phyloP scores from a whole-genome alignment of 35 echinoderm and acorn worm species.

The Acanthaster planci region DNA sequence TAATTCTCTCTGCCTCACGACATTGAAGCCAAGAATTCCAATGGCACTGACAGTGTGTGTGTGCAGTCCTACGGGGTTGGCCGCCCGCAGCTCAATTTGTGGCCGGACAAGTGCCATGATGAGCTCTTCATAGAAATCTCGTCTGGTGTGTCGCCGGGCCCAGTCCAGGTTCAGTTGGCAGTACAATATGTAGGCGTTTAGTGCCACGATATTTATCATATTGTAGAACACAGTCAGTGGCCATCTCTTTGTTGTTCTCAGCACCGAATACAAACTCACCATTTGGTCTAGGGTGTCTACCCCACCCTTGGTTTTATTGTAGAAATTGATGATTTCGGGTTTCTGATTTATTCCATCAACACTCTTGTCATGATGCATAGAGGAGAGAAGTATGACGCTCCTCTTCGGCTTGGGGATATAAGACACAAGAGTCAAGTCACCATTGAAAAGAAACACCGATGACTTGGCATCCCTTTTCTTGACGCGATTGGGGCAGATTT shows the following conservation, averaged over 20 bases:
- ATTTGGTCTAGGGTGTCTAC: background rate
- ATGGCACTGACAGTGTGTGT: background rate
- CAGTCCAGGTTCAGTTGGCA: background rate
- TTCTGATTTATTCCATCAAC: background rate
- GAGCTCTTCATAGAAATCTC: background rate
- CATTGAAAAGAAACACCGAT: background rate
- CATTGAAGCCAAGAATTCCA: background rate
- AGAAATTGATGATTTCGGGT: background rate
- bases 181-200: background rate
- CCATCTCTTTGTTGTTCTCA: background rate
- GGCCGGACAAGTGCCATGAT: background rate
- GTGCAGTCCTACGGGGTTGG: background rate
- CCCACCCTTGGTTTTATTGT: background rate
- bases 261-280: background rate
- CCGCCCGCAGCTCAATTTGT: background rate
- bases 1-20: background rate
- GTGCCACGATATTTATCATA: background rate
- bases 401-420: background rate
- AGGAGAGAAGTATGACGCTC: background rate
- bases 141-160: background rate
- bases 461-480: background rate
- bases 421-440: background rate
- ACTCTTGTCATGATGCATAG: background rate
- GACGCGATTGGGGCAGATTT: background rate
- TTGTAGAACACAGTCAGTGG: background rate